Base-by-base conservation (phyloP, 2,888 invertebrate species). In the Epinotia ramella region DNA sequence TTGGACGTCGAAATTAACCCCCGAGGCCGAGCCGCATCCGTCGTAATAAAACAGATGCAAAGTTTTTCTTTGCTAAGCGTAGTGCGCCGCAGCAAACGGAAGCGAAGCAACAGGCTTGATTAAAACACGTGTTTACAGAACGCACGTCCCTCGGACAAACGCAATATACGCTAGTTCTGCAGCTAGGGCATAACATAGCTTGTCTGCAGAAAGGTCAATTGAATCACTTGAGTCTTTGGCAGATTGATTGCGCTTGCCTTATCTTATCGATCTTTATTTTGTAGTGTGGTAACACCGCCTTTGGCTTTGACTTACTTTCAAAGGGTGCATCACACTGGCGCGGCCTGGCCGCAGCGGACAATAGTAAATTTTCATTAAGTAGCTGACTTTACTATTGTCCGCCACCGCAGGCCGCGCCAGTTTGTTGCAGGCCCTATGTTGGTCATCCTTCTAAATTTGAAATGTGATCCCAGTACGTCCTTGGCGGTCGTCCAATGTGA, bases 11-110 rank as follows among this genome's bases (percentile, higher is more conserved):
- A 93, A 93, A 94, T 94, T 91, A 92, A 92, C 88, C 93, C 94
- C 92, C 86, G 83, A 81, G 88, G 94, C 87, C 73, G 81, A 82
- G 85, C 85, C 86, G 90, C 90, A 87, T 91, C 93, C 92, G 90
- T 92, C 92, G 93, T 94, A 94, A 94, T 94, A 94, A 93, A 93
- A 93, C 93, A 88, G 91, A 94, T 94, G 93, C 94, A 93, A 94
- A 94, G 94, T 94, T 94, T 93, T 94, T 94, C 94, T 93, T 94
- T 94, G 93, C 92, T 83, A 84, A 91, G 89, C 87, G 86, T 82
- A 85, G 88, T 87, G 87, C 87, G 91, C 90, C 91, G 87, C 92
- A 88, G 89, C 88, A 84, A 89, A 86, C 93, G 94, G 93, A 92
- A 88, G 88, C 86, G 89, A 87, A 91, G 93, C 93, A 94, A 94